Base-by-base conservation (phyloP, 2,113 vertebrate species). In the Takifugu bimaculatus region DNA sequence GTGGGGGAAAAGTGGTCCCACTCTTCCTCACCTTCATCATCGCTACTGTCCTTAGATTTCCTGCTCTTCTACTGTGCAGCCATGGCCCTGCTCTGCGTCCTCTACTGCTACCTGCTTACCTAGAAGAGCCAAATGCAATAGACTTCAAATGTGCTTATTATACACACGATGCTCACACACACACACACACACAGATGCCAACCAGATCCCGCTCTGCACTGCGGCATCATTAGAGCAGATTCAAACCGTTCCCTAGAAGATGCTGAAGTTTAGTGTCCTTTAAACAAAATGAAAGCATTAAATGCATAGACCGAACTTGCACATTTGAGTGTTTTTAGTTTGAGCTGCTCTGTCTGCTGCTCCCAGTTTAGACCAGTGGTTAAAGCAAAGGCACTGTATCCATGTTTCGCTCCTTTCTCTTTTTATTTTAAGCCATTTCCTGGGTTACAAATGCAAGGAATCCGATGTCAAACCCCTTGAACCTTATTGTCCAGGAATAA, bases 31-130 rank as follows among this genome's bases (percentile, higher is more conserved):
- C 64, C 73, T 0, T 54, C 65, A 20, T 79, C 70, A 60, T 81
- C 48, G 60, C 87, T 48, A 85, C 87, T 92, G 80, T 88, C 93
- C 57, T 84, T 82, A 25, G 92, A 91, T 88, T 94, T 95, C 91
- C 78, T 93, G 82, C 57, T 93, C 85, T 94, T 95, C 92, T 94
- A 94, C 88, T 84, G 88, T 54, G 81, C 63, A 35, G 72, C 84
- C 87, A 94, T 94, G 93, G 79, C 83, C 68, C 91, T 94, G 80
- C 88, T 95, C 77, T 94, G 87, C 89, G 58, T 88, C 66, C 64
- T 90, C 57, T 92, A 90, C 88, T 75, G 74, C 80, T 79, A 70
- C 74, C 70, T 92, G 69, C 74, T 87, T 12, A 63, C 56, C 68
- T 91, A 90, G 72, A 35, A 6, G 45, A 15, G 44, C 45, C 45